Conservation (phyloP, 2,888 invertebrate genomes). For the Thecophora atra region DNA sequence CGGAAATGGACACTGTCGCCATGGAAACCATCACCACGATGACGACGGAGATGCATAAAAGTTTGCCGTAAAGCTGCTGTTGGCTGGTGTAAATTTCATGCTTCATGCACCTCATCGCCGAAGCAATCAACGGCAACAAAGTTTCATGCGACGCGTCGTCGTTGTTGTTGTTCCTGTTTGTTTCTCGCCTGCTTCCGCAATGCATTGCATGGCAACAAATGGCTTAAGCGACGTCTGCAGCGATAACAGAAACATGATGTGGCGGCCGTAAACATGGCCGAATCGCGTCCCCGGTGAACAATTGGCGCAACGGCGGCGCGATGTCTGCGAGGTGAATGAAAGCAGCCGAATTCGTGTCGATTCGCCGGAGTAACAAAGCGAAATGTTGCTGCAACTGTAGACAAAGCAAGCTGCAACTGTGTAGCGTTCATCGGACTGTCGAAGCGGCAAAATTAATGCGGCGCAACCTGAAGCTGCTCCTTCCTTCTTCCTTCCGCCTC, state of each 20-base stretch:
- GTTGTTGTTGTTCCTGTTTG: not conserved
- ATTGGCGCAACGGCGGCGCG: not conserved
- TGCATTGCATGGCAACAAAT: not conserved
- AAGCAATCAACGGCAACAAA: constrained; percentile 1
- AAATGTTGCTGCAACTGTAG: not conserved
- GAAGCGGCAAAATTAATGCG: too few species aligned
- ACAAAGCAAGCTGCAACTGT: not conserved
- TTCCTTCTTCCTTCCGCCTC: too few species aligned
- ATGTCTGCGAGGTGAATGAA: not conserved
- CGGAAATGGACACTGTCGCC: too few species aligned
- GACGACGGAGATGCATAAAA: too few species aligned
- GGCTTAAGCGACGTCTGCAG: not conserved
- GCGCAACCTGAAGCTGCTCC: too few species aligned
- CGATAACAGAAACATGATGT: not conserved
- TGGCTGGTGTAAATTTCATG: constrained; percentile 7
- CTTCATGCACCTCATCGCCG: not conserved
- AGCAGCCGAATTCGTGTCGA: not conserved
- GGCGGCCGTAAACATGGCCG: constrained; percentile 7
- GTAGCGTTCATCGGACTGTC: not conserved
- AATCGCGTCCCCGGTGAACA: not conserved
- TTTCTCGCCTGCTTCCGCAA: too few species aligned
- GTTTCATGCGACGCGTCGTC: not conserved
- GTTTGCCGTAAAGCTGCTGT: too few species aligned
- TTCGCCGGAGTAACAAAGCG: not conserved
- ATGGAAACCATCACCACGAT: too few species aligned